These are phyloP conservation scores for Synanthedon andrenaeformis DNA, from an alignment of 2,888 invertebrate genomes.

Conservation along the genomic window DNA sequence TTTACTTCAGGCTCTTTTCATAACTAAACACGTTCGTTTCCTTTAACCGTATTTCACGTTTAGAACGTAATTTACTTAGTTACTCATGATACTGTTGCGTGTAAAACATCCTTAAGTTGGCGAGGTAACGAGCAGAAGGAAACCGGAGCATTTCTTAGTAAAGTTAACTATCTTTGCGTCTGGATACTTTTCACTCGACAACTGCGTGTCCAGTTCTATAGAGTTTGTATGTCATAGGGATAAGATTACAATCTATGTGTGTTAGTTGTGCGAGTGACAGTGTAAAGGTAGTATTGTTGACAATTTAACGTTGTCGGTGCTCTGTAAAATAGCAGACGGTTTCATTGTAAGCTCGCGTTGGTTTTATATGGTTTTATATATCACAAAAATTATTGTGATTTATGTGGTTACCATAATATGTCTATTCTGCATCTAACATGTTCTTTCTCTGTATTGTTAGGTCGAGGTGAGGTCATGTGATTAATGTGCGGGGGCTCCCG, in stretches of 20 bases:
- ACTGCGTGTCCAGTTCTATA: conserved; percentile 2
- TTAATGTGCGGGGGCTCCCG: conserved; percentile 47
- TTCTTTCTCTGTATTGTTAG: conserved; percentile 21
- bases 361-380: too few species aligned
- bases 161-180: conserved; percentile 25
- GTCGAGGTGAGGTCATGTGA: conserved; percentile 58
- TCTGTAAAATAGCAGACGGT: too few species aligned
- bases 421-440: too few species aligned
- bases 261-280: conserved; percentile 1
- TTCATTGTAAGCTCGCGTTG: too few species aligned
- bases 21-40: too few species aligned
- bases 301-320: conserved; percentile 1
- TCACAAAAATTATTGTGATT: too few species aligned
- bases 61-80: too few species aligned
- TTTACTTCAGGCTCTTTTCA: too few species aligned
- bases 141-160: conserved; percentile 20
- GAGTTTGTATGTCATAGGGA: background rate
- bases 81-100: conserved; percentile 1
- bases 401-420: too few species aligned
- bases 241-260: background rate
- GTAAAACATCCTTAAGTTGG: conserved; percentile 11
- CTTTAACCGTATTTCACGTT: too few species aligned
- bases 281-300: conserved; percentile 3
- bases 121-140: conserved; percentile 27
- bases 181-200: conserved; percentile 8